phyloP scores from a whole-genome alignment of 2,888 invertebrate genomes.

The Panorpa germanica region DNA sequence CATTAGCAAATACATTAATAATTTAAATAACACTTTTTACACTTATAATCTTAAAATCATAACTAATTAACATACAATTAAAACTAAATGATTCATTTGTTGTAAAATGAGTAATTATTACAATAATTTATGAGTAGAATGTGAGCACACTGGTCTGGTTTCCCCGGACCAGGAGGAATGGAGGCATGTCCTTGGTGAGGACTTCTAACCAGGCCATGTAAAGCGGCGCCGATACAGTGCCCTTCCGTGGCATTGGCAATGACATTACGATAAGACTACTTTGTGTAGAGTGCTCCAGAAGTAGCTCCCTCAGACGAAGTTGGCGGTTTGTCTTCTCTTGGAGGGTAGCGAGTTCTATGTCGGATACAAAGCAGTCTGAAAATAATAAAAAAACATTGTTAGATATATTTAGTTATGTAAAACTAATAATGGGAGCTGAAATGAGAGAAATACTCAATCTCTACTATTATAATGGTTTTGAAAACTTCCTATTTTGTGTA shows the following conservation, averaged over 20 bases:
- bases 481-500: too few species aligned
- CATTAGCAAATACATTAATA: too few species aligned
- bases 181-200: conserved; percentile 75
- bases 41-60: too few species aligned
- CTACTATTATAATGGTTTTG: too few species aligned
- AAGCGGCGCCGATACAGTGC: conserved; percentile 72
- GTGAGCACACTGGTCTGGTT: conserved; percentile 80
- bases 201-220: conserved; percentile 96
- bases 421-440: too few species aligned
- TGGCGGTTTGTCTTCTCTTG: conserved; percentile 83
- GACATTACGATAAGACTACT: conserved; percentile 92
- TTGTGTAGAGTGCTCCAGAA: conserved; percentile 69
- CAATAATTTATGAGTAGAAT: conserved; percentile 70
- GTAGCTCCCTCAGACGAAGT: conserved; percentile 72
- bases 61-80: too few species aligned
- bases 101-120: too few species aligned
- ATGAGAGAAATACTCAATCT: too few species aligned
- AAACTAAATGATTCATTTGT: too few species aligned
- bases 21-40: too few species aligned
- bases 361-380: conserved; percentile 45
- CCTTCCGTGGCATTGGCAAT: conserved; percentile 84
- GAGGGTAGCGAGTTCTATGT: conserved; percentile 50
- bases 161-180: conserved; percentile 68
- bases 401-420: too few species aligned
- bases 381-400: too few species aligned